These are phyloP conservation scores for Hydractinia echinata DNA, from an alignment of 30 jellyfish, hydroid and myxozoan genomes.

Conservation along the genomic window DNA sequence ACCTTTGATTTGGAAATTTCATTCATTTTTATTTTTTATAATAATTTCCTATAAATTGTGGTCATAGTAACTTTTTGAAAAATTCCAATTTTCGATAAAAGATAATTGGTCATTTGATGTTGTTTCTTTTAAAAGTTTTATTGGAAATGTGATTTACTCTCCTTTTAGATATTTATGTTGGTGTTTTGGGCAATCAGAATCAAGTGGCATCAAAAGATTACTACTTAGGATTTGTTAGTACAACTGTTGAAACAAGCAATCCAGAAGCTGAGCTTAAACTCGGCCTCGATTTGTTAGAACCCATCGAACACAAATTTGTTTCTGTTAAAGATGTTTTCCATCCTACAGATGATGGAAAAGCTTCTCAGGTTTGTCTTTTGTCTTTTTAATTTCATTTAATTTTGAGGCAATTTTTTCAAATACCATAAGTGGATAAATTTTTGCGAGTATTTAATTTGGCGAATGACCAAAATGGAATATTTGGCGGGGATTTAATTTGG, in stretches of 20 bases:
- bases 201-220: conserved; percentile 62
- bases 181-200: conserved; percentile 71
- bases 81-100: too few species aligned
- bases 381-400: not conserved
- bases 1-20: too few species aligned
- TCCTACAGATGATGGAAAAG: conserved; percentile 90
- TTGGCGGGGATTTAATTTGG: too few species aligned
- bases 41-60: too few species aligned
- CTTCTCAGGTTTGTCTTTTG: conserved; percentile 55
- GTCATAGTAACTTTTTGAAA: too few species aligned
- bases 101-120: too few species aligned
- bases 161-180: conserved; percentile 84
- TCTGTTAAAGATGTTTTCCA: conserved; percentile 73
- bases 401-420: not conserved
- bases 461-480: too few species aligned
- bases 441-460: too few species aligned
- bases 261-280: conserved; percentile 92
- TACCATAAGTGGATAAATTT: too few species aligned
- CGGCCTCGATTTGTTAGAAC: conserved; percentile 77
- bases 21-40: too few species aligned
- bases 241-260: conserved; percentile 90
- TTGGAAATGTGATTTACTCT: not conserved
- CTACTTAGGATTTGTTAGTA: conserved; percentile 96
- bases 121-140: too few species aligned
- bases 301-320: conserved; percentile 79